Evolutionary conservation across 2,113 vertebrate species (phyloP), one percentile per base, ranked within the genome.

Genomic region (Gambusia holbrooki): DNA sequence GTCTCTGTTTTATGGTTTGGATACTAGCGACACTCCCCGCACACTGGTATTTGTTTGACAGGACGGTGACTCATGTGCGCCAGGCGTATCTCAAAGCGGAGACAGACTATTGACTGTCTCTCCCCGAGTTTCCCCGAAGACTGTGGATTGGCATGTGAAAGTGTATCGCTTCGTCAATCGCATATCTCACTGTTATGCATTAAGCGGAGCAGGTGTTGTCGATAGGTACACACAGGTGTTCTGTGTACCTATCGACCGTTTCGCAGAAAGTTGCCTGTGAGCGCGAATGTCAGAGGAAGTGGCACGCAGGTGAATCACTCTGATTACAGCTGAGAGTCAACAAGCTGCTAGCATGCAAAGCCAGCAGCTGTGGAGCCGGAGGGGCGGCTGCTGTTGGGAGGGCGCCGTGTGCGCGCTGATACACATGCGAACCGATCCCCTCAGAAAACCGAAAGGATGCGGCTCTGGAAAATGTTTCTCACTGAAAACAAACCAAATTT

Each of bases 281-380:
- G 87, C 15, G 83, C 78, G 81, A 80, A 91, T 87, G 88, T 82
- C 76, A 87, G 66, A 90, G 86, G 92, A 90, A 88, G 89, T 61
- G 48, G 67, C 69, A 17, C 48, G 82, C 90, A 89, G 90, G 91
- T 91, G 89, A 92, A 87, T 92, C 88, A 91, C 76, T 45, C 58
- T 92, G 91, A 92, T 92, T 92, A 92, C 87, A 92, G 88, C 84
- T 84, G 77, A 79, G 84, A 66, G 80, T 74, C 73, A 88, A 92
- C 82, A 85, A 90, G 84, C 78, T 74, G 77, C 80, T 91, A 82
- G 80, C 90, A 93, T 91, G 90, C 93, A 40, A 92, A 58, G 74
- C 80, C 84, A 82, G 80, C 90, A 91, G 90, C 90, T 93, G 91
- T 60, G 77, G 71, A 67, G 87, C 90, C 84, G 65, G 28, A 1